Conservation (phyloP, 2,113 vertebrate species). For the Dascyllus trimaculatus region DNA sequence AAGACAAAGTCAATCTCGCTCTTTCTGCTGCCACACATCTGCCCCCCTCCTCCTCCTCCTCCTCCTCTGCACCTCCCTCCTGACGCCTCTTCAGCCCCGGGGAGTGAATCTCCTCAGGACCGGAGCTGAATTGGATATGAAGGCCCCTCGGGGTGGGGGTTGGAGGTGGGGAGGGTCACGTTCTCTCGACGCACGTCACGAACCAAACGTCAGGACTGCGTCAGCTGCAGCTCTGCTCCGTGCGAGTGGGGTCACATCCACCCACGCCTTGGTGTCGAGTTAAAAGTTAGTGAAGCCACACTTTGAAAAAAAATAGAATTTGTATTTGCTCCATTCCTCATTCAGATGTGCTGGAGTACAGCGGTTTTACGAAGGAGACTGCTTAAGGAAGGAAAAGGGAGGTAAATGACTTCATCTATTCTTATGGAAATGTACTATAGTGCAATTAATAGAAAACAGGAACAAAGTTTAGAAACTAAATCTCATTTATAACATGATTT, state of each 20-base stretch:
- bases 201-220: conserved; percentile 25
- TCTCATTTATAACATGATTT: too few species aligned
- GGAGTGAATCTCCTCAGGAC: conserved; percentile 6
- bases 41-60: conserved; percentile 2
- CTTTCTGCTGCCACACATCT: conserved; percentile 28
- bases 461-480: too few species aligned
- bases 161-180: not conserved
- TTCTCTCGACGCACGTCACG: conserved; percentile 27
- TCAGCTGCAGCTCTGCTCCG: conserved; percentile 18
- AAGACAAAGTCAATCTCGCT: conserved; percentile 54
- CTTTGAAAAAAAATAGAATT: too few species aligned
- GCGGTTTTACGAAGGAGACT: too few species aligned
- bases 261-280: conserved; percentile 5
- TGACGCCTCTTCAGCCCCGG: conserved; percentile 19
- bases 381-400: too few species aligned
- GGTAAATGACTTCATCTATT: too few species aligned
- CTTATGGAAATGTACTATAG: too few species aligned
- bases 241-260: not conserved
- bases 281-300: not conserved
- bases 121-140: conserved; percentile 35
- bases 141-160: not conserved
- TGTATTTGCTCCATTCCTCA: too few species aligned
- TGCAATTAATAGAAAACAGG: too few species aligned
- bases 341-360: too few species aligned
- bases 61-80: not conserved